phyloP scores from a whole-genome alignment of 2,113 vertebrate species.

The Rhadina sibilatrix region DNA sequence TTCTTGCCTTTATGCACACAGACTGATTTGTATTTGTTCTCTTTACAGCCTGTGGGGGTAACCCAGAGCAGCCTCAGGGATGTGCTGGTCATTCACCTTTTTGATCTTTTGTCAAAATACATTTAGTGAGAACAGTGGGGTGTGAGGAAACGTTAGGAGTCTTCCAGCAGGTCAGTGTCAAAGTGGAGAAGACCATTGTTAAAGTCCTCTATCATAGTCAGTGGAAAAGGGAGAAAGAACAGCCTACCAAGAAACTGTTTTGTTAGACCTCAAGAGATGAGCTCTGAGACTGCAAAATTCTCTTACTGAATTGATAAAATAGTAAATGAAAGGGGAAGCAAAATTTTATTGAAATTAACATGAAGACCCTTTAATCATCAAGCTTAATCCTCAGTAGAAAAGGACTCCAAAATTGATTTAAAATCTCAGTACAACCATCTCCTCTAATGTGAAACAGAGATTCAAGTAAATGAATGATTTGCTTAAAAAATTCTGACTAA shows the following conservation, averaged over 20 bases:
- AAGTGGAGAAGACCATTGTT: conserved; percentile 24
- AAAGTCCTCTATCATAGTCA: conserved; percentile 4
- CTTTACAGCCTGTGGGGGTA: neutral
- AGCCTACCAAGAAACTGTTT: neutral
- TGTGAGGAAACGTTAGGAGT: neutral
- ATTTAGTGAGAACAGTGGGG: conserved; percentile 27
- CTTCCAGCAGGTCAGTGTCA: conserved; percentile 1
- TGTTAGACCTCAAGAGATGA: neutral
- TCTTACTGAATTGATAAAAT: conserved; percentile 55
- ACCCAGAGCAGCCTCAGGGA: neutral
- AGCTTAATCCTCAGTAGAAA: conserved; percentile 59
- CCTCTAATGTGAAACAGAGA: conserved; percentile 68
- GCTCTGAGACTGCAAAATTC: neutral
- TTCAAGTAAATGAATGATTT: conserved; percentile 73
- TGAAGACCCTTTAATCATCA: conserved; percentile 61
- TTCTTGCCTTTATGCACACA: neutral
- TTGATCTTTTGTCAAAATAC: conserved; percentile 32
- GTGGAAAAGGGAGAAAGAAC: neutral
- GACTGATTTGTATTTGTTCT: neutral
- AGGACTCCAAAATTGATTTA: conserved; percentile 60
- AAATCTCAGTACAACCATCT: conserved; percentile 55
- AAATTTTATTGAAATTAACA: conserved; percentile 67
- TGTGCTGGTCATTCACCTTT: neutral
- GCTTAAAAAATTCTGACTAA: conserved; percentile 74
- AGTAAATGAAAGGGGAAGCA: conserved; percentile 49